These are phyloP conservation scores for Gyps fulvus DNA, from an alignment of 2,113 vertebrate species.

Conservation along the genomic window DNA sequence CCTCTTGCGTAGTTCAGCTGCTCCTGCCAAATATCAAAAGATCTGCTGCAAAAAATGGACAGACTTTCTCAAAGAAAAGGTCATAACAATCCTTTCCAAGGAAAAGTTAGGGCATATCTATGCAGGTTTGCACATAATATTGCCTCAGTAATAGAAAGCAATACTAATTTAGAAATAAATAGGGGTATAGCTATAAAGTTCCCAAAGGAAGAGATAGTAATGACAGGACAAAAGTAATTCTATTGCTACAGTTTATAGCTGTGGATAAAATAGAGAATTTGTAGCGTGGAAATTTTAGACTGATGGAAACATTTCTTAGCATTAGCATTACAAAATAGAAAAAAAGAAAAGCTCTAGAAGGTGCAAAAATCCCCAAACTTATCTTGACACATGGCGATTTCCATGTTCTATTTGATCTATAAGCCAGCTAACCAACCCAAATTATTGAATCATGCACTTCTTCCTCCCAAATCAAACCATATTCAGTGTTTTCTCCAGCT, in stretches of 20 bases:
- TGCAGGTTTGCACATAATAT: neutral
- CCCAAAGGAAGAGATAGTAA: neutral
- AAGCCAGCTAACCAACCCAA: neutral
- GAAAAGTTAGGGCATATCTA: neutral
- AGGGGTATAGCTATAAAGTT: neutral
- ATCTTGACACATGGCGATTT: neutral
- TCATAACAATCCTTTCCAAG: neutral
- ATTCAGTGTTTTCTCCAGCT: neutral
- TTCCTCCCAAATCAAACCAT: neutral
- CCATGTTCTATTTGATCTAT: neutral
- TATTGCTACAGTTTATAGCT: neutral
- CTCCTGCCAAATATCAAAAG: neutral
- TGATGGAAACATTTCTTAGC: neutral
- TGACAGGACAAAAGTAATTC: neutral
- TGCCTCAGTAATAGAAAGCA: neutral
- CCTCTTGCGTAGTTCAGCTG: neutral
- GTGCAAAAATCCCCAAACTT: neutral
- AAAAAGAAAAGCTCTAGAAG: neutral
- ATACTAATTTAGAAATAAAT: neutral
- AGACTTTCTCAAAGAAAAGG: neutral
- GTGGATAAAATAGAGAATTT: neutral
- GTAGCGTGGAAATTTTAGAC: neutral
- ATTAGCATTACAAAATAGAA: neutral
- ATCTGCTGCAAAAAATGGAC: neutral
- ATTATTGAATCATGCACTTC: neutral